Conservation (phyloP, 2,113 vertebrate genomes). For the Cyprinodon brontotheroides region DNA sequence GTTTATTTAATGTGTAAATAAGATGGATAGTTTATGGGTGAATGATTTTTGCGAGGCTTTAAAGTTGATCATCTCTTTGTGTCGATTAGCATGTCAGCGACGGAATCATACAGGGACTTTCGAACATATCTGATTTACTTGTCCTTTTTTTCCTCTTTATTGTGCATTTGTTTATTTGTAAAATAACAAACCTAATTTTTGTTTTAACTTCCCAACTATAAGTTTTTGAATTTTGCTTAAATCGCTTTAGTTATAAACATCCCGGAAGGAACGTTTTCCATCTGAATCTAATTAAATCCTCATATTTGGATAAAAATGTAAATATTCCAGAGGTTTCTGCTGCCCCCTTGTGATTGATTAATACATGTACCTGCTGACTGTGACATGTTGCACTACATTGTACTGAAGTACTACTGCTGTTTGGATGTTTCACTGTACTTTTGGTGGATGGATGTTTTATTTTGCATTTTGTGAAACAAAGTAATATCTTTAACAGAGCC, state of each 20-base stretch:
- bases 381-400: slow-evolving; percentile 63
- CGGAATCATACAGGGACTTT: not conserved
- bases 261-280: too few relatives aligned
- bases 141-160: not conserved
- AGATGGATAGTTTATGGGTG: not conserved
- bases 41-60: not conserved
- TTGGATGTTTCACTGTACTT: slow-evolving; percentile 34
- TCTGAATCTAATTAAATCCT: not conserved
- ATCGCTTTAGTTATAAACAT: too few relatives aligned
- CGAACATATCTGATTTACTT: not conserved
- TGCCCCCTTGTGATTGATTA: slow-evolving; percentile 30
- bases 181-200: not conserved
- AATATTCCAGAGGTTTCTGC: slow-evolving; percentile 31
- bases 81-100: not conserved
- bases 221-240: too few relatives aligned
- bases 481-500: slow-evolving; percentile 54
- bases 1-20: slow-evolving; percentile 2
- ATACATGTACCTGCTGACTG: slow-evolving; percentile 48
- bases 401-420: slow-evolving; percentile 45
- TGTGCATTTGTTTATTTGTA: not conserved
- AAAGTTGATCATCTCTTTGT: not conserved
- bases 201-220: not conserved
- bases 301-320: slow-evolving; percentile 19
- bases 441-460: slow-evolving; percentile 24
- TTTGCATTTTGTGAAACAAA: slow-evolving; percentile 50